These are phyloP conservation scores for Calephelis virginiensis DNA, from an alignment of 1,140 invertebrate species.

Conservation along the genomic window DNA sequence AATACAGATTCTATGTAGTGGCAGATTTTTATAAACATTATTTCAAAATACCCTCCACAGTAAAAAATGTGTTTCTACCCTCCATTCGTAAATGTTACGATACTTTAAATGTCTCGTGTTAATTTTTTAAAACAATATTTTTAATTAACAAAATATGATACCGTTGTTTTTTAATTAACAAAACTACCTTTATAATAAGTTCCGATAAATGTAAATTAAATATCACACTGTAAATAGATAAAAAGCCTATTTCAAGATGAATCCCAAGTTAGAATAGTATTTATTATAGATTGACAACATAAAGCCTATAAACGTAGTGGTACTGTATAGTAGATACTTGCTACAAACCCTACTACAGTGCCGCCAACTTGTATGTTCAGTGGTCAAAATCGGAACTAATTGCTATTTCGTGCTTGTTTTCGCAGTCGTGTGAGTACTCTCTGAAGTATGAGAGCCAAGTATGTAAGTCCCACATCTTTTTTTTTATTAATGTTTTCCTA, in stretches of 20 bases:
- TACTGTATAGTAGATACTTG: too few relatives aligned
- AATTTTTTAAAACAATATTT: neutral
- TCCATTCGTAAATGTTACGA: constrained; percentile 11
- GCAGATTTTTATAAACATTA: constrained; percentile 1
- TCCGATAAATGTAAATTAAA: constrained; percentile 7
- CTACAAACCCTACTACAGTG: too few relatives aligned
- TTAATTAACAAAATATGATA: neutral
- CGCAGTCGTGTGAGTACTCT: too few relatives aligned
- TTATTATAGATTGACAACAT: too few relatives aligned
- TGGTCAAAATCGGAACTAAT: too few relatives aligned
- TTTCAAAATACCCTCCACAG: constrained; percentile 4
- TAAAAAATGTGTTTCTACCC: constrained; percentile 11
- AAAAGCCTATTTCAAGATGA: neutral
- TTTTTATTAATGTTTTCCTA: too few relatives aligned
- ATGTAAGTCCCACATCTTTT: too few relatives aligned
- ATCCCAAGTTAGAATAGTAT: neutral
- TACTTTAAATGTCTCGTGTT: neutral
- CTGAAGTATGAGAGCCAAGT: too few relatives aligned
- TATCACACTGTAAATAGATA: neutral
- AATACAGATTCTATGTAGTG: neutral
- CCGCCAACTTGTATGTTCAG: too few relatives aligned
- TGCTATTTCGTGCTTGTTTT: too few relatives aligned
- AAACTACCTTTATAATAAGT: neutral
- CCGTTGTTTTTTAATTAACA: neutral
- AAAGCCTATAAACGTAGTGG: too few relatives aligned